Evolutionary conservation across 2,113 vertebrate species (phyloP).

Genomic region (Scartelaos histophorus): DNA sequence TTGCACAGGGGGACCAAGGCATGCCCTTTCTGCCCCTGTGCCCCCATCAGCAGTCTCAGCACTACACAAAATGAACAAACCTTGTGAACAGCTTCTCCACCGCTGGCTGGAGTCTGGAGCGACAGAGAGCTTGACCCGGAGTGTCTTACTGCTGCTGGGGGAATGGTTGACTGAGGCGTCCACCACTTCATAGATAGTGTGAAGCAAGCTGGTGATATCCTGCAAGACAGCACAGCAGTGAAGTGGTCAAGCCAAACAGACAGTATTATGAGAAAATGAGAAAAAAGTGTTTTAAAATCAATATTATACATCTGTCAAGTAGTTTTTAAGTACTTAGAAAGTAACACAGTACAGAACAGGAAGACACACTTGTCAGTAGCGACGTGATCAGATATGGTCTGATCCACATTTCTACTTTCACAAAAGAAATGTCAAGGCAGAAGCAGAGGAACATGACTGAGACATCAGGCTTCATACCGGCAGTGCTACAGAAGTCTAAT

Average conservation of each 20-base stretch:
- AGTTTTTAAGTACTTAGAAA: slow-evolving; percentile 32
- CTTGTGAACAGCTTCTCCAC: slow-evolving; percentile 84
- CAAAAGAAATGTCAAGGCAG: slow-evolving; percentile 40
- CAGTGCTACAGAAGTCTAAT: slow-evolving; percentile 10
- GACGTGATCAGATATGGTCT: slow-evolving; percentile 37
- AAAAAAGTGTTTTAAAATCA: slow-evolving; percentile 14
- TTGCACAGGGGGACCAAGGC: slow-evolving; percentile 42
- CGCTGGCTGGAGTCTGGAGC: slow-evolving; percentile 91
- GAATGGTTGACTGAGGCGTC: slow-evolving; percentile 97
- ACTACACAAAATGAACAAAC: slow-evolving; percentile 76
- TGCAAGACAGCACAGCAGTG: slow-evolving; percentile 46
- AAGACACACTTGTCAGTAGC: slow-evolving; percentile 45
- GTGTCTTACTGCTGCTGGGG: slow-evolving; percentile 92
- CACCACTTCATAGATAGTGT: slow-evolving; percentile 98
- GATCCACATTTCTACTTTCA: slow-evolving; percentile 51
- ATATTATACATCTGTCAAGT: slow-evolving; percentile 19
- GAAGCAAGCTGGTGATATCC: slow-evolving; percentile 97
- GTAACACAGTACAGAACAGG: slow-evolving; percentile 35
- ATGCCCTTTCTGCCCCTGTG: slow-evolving; percentile 26
- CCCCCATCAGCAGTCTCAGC: slow-evolving; percentile 20
- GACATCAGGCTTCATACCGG: slow-evolving; percentile 37
- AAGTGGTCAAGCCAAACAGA: not conserved
- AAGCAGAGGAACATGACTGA: slow-evolving; percentile 25
- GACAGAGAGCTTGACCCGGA: slow-evolving; percentile 93
- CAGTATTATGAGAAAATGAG: not conserved